Evolutionary conservation across 2,797 vertebrate species (phyloP), one percentile per base, ranked within the genome.

Genomic region (Natrix natrix): DNA sequence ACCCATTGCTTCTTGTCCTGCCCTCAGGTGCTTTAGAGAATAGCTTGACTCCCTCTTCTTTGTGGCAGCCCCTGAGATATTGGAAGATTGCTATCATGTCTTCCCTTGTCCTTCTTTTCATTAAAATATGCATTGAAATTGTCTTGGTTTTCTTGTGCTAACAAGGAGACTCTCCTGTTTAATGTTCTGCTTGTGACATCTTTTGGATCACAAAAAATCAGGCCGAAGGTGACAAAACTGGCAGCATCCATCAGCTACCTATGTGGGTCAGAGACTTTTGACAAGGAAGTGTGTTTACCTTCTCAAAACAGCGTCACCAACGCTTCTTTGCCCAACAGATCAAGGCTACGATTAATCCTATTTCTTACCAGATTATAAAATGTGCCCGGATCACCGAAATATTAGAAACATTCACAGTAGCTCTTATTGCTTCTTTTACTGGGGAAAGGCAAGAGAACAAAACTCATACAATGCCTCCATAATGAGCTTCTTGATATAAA

Each of bases 61-160:
- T 16, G 3, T 57, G 13, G 56, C 56, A 57, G 14, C 14, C 5
- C 16, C 56, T 57, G 14, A 57, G 16, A 57, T 57, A 57, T 57
- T 57, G 56, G 56, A 57, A 57, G 14, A 57, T 4, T 57, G 4
- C 55, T 56, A 16, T 56, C 13, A 14, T 56, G 16, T 57, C 56
- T 16, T 14, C 14, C 56, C 56, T 57, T 4, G 56, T 57, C 56
- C 14, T 57, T 57, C 4, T 57, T 14, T 57, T 57, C 4, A 57
- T 14, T 16, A 17, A 14, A 78, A 16, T 8, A 24, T 37, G n/a
- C 56, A 24, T 57, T 90, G 90, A 78, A 32, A 56, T 90, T 78
- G 32, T 69, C 66, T 32, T 69, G n/a, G 66, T 69, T 69, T 55
- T 90, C 66, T 90, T 78, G 66, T 90, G 90, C 57, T 90, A 78